Base-by-base conservation (phyloP, 2,113 vertebrate genomes). In the Sphaerodactylus townsendi region DNA sequence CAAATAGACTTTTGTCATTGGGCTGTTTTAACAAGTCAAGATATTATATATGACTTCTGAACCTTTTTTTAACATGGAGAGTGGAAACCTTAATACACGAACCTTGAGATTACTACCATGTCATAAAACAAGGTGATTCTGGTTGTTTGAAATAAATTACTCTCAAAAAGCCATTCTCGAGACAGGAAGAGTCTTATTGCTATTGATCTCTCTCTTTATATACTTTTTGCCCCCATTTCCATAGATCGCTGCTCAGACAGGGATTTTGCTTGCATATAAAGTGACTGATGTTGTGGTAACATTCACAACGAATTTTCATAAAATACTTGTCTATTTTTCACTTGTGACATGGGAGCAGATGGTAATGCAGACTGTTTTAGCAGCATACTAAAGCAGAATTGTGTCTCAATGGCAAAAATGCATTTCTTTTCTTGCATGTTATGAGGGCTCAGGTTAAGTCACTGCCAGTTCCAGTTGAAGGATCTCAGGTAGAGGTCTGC, bases 101-200 rank as follows among this genome's bases (percentile, higher is more conserved):
- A 91, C 89, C 91, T 91, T 89, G 90, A 93, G 82, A 94, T 92
- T 93, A 92, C 81, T 92, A 41, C 79, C 15, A 86, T 77, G 75
- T 87, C 30, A 9, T 95, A 95, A 93, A 95, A 92, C 89, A 94
- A 91, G 89, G 85, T 84, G 88, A 95, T 93, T 94, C 82, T 68
- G 85, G 70, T 92, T 90, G 71, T 69, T 93, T 90, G 83, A 89
- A 90, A 88, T 73, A 83, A 94, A 91, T 92, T 93, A 86, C 88
- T 93, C 81, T 89, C 84, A 75, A 10, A 77, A 89, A 94, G 83
- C 56, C 14, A 74, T 72, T 89, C 41, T 87, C 23, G 85, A 89
- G 87, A 82, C 70, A 65, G 2, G 59, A 0, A 21, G 82, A 84
- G 71, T 64, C 44, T 37, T 74, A 46, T 44, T 71, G 59, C 73